These are phyloP conservation scores for Venturia canescens DNA, from an alignment of 1,140 invertebrate genomes.

Conservation along the genomic window DNA sequence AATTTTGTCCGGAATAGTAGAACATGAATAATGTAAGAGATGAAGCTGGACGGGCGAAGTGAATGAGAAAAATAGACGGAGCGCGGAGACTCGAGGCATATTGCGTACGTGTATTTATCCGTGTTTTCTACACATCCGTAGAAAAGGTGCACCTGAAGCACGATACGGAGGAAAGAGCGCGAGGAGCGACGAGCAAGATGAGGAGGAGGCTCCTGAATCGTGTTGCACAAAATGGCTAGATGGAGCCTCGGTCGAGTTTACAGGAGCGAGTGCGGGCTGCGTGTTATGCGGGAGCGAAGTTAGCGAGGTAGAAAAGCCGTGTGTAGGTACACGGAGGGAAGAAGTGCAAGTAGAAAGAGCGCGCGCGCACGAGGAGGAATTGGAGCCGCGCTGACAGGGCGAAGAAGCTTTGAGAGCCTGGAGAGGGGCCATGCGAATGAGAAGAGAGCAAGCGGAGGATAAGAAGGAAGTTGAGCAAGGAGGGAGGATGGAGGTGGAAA, in stretches of 20 bases:
- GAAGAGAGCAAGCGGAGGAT: not conserved
- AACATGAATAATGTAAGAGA: slow-evolving; percentile 67
- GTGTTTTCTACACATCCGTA: not conserved
- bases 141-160: slow-evolving; percentile 7
- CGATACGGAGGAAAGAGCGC: not conserved
- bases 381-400: slow-evolving; percentile 36
- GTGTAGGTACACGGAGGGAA: not conserved
- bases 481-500: not conserved
- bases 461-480: not conserved
- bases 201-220: not conserved
- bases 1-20: slow-evolving; percentile 55
- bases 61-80: slow-evolving; percentile 43
- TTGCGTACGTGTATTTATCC: not conserved
- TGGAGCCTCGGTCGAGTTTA: not conserved
- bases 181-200: not conserved
- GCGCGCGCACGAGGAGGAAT: slow-evolving; percentile 29
- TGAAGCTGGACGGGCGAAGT: slow-evolving; percentile 40
- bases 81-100: slow-evolving; percentile 16
- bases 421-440: not conserved
- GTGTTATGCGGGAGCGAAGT: not conserved
- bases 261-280: not conserved
- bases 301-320: not conserved
- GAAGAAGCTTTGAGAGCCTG: not conserved
- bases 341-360: slow-evolving; percentile 10
- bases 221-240: not conserved